Evolutionary conservation across 1,140 invertebrate genomes (phyloP).

Genomic region (Drosophila bipectinata): DNA sequence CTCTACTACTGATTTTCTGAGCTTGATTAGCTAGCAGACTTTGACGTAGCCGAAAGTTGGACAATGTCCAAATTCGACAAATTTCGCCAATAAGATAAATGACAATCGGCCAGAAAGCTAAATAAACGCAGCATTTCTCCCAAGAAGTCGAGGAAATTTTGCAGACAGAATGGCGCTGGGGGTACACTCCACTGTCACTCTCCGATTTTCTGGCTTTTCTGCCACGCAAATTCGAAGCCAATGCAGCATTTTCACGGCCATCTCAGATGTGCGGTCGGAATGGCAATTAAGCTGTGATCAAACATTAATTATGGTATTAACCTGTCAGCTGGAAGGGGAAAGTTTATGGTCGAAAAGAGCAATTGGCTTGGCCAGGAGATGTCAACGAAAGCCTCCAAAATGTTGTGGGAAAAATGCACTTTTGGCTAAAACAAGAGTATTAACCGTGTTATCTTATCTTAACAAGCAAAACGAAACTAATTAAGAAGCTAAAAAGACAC

Average conservation of each 20-base stretch:
- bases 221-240: conserved; percentile 34
- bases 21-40: too few relatives aligned
- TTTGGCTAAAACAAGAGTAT: neutral
- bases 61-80: too few relatives aligned
- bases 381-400: neutral
- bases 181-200: neutral
- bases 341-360: conserved; percentile 19
- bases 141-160: conserved; percentile 7
- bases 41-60: conserved; percentile 3
- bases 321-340: conserved; percentile 37
- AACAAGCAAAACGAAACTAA: neutral
- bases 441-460: neutral
- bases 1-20: too few relatives aligned
- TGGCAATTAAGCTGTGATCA: conserved; percentile 35
- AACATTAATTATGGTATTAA: conserved; percentile 35
- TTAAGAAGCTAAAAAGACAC: neutral
- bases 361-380: conserved; percentile 1
- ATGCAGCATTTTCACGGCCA: conserved; percentile 40
- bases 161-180: neutral
- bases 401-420: neutral
- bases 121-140: conserved; percentile 24
- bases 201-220: conserved; percentile 30
- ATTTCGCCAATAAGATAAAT: too few relatives aligned
- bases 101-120: neutral
- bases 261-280: conserved; percentile 31